A percentile compares a stretch with the other conserved stretches of the same genome.
These are phyloP conservation scores for Pempheris klunzingeri DNA, from an alignment of 2,797 vertebrate genomes.

Conservation along the genomic window DNA sequence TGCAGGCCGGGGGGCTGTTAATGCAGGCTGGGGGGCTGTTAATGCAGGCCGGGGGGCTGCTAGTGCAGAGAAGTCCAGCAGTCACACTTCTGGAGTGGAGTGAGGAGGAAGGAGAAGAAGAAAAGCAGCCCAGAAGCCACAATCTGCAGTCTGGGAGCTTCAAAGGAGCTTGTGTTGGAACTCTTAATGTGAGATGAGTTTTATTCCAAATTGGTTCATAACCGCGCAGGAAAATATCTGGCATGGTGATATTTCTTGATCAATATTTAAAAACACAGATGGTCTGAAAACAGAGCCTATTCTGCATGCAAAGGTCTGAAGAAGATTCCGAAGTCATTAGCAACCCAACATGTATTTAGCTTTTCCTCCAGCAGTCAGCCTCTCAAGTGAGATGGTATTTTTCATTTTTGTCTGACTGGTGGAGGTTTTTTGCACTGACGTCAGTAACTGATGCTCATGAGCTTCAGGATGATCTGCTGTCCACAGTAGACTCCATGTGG, in stretches of 20 bases:
- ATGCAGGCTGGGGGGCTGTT: neutral
- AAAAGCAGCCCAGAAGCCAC: slow-evolving; percentile 13
- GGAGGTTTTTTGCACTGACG: too few species aligned
- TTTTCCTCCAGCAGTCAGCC: slow-evolving; percentile 27
- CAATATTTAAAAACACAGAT: slow-evolving; percentile 63
- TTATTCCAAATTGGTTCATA: slow-evolving; percentile 25
- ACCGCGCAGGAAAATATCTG: slow-evolving; percentile 8
- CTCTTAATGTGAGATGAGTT: slow-evolving; percentile 5
- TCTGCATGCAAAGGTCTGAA: slow-evolving; percentile 22
- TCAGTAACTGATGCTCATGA: neutral
- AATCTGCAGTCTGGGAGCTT: slow-evolving; percentile 18
- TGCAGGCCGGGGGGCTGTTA: too few species aligned
- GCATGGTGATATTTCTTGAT: slow-evolving; percentile 37
- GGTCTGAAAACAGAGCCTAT: slow-evolving; percentile 20
- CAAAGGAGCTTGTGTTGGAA: slow-evolving; percentile 26
- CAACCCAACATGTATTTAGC: slow-evolving; percentile 11
- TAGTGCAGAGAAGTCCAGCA: slow-evolving; percentile 8
- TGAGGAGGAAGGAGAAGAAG: neutral
- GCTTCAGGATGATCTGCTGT: neutral
- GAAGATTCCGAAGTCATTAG: slow-evolving; percentile 38
- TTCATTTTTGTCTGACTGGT: too few species aligned
- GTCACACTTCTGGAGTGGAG: slow-evolving; percentile 1
- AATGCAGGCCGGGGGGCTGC: neutral
- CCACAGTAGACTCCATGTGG: too few species aligned
- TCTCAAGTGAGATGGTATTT: too few species aligned